phyloP scores from a whole-genome alignment of 2,888 invertebrate genomes.

The Notocelia uddmanniana region DNA sequence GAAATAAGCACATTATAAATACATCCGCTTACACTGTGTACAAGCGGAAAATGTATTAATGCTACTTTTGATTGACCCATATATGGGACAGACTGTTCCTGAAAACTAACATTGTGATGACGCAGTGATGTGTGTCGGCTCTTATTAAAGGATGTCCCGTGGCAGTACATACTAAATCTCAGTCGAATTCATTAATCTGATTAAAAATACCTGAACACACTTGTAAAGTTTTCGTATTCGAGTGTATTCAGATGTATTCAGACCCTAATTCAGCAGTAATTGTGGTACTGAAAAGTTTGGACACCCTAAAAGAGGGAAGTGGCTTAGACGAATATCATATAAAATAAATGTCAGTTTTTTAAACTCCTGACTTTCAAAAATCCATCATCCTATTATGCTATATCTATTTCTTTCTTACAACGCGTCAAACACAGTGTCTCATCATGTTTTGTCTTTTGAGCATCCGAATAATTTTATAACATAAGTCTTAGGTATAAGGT shows the following conservation, averaged over 20 bases:
- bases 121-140: background rate
- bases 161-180: background rate
- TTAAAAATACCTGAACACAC: background rate
- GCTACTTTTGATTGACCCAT: background rate
- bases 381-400: too few species aligned
- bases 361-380: background rate
- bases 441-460: background rate
- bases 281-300: background rate
- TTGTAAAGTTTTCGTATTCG: too few species aligned
- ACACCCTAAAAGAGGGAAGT: background rate
- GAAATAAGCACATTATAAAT: background rate
- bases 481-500: background rate
- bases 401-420: background rate
- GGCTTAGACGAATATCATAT: background rate
- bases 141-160: background rate
- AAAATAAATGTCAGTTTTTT: background rate
- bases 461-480: background rate
- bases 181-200: background rate
- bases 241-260: too few species aligned
- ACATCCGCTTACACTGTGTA: background rate
- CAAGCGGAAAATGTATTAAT: too few species aligned
- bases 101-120: background rate
- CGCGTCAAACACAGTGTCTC: background rate
- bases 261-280: background rate
- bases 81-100: background rate